Evolutionary conservation across 2,113 vertebrate genomes (phyloP), one percentile per base, ranked within the genome.

Genomic region (Glareola pratincola): DNA sequence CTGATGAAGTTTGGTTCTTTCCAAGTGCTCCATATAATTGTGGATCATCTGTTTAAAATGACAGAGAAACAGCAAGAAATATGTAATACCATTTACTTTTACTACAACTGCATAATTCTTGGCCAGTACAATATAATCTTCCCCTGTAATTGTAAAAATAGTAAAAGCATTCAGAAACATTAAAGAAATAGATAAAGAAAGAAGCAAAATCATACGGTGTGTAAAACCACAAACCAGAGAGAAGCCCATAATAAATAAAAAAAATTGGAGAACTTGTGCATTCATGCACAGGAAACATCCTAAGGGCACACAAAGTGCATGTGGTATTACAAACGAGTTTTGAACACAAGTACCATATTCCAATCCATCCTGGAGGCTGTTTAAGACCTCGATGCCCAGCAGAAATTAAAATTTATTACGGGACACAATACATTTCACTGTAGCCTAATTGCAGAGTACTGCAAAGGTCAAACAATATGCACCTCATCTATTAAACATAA

Each of bases 1-100:
- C 73, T 99, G 99, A 84, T 99, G 99, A 98, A 99, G 98, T 98
- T 99, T 99, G 69, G 98, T 98, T 92, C 99, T 98, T 98, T 99
- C 99, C 98, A 99, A 98, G 95, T 99, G 99, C 94, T 99, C 99
- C 99, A 99, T 99, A 88, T 99, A 99, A 98, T 99, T 99, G 98
- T 99, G 99, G 97, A 99, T 99, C 99, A 99, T 99, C 99, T 99
- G 97, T 66, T 97, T 94, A 94, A 95, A 97, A 96, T 4, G 82
- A 94, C 74, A 97, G 47, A 96, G 83, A 97, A 95, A 96, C 47
- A 88, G 69, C 47, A 92, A 75, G 50, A 73, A 87, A 73, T 56
- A 85, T 37, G 92, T 90, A 95, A 23, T 30, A 82, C 62, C 23
- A 54, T 72, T 82, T 83, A 50, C 32, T 85, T 47, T 27, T 54